Percentiles rank a stretch among this genome's conserved stretches.
Evolutionary conservation across 2,113 vertebrate species (phyloP).

Genomic region (Osmerus eperlanus): DNA sequence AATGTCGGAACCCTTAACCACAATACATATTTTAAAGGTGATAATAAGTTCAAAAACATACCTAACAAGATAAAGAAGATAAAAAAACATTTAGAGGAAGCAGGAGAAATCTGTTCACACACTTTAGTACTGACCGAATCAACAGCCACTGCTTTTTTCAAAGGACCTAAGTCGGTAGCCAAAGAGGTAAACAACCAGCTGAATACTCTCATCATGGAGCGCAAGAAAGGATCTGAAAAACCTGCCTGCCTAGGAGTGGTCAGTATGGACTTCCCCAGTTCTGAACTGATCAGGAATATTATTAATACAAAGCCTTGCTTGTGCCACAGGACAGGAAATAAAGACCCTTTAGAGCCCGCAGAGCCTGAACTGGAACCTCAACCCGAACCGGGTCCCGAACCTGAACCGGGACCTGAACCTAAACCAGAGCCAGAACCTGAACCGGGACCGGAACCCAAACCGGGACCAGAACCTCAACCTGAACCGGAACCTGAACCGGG

Average conservation of each 20-base stretch:
- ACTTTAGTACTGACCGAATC: constrained; percentile 39
- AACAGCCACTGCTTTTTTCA: rapidly evolving
- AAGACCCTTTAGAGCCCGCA: neutral
- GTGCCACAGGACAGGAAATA: constrained; percentile 8
- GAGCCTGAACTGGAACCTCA: neutral
- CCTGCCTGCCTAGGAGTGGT: constrained; percentile 57
- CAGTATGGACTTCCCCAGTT: constrained; percentile 53
- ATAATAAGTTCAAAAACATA: constrained; percentile 10
- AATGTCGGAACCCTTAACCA: constrained; percentile 20
- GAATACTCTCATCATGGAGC: constrained; percentile 13
- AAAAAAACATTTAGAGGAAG: neutral
- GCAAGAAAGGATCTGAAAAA: neutral
- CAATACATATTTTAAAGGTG: constrained; percentile 23
- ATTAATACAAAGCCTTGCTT: constrained; percentile 34
- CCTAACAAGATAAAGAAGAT: constrained; percentile 19
- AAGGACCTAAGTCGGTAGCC: neutral
- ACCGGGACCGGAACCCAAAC: neutral
- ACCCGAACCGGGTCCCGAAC: neutral
- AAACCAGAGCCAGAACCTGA: neutral
- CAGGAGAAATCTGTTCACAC: constrained; percentile 26
- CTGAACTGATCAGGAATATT: constrained; percentile 44
- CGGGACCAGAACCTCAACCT: neutral
- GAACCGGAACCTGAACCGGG: neutral
- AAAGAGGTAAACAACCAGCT: constrained; percentile 36
- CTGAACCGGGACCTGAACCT: neutral